phyloP scores from a whole-genome alignment of 2,888 invertebrate genomes.

The Stictocephala bisonia region DNA sequence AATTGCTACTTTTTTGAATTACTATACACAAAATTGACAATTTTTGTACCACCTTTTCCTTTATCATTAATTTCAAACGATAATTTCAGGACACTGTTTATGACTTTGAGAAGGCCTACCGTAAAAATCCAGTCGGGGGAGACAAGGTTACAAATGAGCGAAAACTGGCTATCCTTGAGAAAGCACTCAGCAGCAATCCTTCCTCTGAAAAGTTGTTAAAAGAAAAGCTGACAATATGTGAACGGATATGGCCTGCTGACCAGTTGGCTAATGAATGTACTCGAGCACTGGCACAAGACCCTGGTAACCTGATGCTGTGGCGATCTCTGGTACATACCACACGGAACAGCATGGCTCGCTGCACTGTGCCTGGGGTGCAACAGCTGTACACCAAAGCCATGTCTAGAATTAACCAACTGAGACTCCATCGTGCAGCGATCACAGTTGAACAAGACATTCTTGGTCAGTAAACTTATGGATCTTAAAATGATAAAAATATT shows the following conservation, averaged over 20 bases:
- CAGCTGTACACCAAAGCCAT: conserved; percentile 31
- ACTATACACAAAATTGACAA: too few species aligned
- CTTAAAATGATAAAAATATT: too few species aligned
- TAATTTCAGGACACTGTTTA: conserved; percentile 64
- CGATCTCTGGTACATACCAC: conserved; percentile 32
- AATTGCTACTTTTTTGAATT: too few species aligned
- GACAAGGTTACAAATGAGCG: conserved; percentile 66
- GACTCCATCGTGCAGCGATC: conserved; percentile 10
- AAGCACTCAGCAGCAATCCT: conserved; percentile 70
- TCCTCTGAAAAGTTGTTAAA: conserved; percentile 68
- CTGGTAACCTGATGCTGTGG: conserved; percentile 36
- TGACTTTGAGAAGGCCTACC: conserved; percentile 65
- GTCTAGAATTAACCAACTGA: conserved; percentile 21
- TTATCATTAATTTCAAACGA: too few species aligned
- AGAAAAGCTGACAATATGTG: conserved; percentile 66
- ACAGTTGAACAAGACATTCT: conserved; percentile 24
- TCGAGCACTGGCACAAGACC: conserved; percentile 34
- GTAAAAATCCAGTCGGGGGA: conserved; percentile 65
- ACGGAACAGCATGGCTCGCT: conserved; percentile 42
- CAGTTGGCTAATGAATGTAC: conserved; percentile 60
- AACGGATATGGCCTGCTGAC: conserved; percentile 70
- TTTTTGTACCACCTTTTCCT: conserved; percentile 52
- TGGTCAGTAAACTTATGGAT: too few species aligned
- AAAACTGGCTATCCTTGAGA: conserved; percentile 72
- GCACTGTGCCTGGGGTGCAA: conserved; percentile 36